Evolutionary conservation across 2,888 invertebrate species (phyloP).

Genomic region (Tiliacea aurago): DNA sequence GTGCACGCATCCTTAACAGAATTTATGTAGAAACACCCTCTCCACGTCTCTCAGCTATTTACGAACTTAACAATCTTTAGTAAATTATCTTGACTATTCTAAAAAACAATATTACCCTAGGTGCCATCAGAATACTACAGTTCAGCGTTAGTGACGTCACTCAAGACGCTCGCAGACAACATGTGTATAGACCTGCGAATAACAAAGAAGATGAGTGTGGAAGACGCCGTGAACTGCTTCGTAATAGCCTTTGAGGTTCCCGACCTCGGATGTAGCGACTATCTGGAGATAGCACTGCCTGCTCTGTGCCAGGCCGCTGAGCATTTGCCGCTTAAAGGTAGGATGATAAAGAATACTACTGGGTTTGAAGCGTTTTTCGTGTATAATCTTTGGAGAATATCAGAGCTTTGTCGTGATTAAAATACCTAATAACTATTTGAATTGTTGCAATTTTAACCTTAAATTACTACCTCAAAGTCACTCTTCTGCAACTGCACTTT

Average conservation of each 20-base stretch:
- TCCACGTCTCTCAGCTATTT: background rate
- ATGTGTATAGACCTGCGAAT: constrained; percentile 93
- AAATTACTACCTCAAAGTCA: background rate
- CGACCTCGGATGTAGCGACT: constrained; percentile 93
- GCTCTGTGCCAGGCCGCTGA: constrained; percentile 94
- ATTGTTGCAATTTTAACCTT: background rate
- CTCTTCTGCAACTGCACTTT: background rate
- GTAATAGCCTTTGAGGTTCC: constrained; percentile 95
- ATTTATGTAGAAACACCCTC: background rate
- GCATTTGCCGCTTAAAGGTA: constrained; percentile 92
- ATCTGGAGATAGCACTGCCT: constrained; percentile 95
- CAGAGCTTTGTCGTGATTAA: background rate
- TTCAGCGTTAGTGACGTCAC: constrained; percentile 93
- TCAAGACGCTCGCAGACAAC: constrained; percentile 93
- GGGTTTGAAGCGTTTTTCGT: background rate
- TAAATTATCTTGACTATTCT: background rate
- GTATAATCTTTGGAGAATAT: background rate
- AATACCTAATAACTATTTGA: background rate
- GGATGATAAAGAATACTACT: background rate
- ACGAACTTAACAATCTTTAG: background rate
- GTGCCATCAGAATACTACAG: constrained; percentile 88
- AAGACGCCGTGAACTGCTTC: constrained; percentile 91
- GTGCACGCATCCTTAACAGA: too few species aligned
- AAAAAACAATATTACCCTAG: constrained; percentile 50
- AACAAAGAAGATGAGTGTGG: constrained; percentile 86